Base-by-base conservation (phyloP, 2,113 vertebrate genomes). In the Xenopus borealis region DNA sequence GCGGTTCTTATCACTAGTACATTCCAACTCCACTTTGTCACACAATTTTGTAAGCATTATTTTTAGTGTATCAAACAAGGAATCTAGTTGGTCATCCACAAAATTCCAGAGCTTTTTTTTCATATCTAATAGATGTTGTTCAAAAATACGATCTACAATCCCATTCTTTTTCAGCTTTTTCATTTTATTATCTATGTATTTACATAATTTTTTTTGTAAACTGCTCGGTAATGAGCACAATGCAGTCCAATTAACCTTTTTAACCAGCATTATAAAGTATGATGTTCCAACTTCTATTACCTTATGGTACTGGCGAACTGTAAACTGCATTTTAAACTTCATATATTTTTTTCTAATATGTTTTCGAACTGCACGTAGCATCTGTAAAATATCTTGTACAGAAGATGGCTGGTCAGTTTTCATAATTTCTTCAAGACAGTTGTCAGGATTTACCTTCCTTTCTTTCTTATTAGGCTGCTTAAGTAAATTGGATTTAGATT, bases 61-160 rank as follows among this genome's bases (percentile, higher is more conserved):
- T 70, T 87, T 85, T 70, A 98, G 85, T 64, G 95, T 95, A 78
- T 85, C 90, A 81, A 99, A 95, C 77, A 98, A 85, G 79, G 90
- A 93, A 82, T 99, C 94, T 61, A 99, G 90, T 73, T 97, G 94
- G 5, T 89, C 91, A 69, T 98, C 94, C 9, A 98, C 95, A 89
- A 97, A 97, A 68, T 94, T 94, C 96, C 96, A 99, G 65, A 98
- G 68, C 79, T 95, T 95, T 55, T 94, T 94, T 83, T 99, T 99
- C 83, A 97, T 91, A 82, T 97, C 93, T 40, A 88, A 88, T 0
- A 94, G 88, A 47, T 94, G 94, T 62, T 96, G 95, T 61, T 97
- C 91, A 90, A 99, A 98, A 63, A 99, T 94, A 72, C 91, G 91
- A 71, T 95, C 95, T 45, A 98, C 95, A 72, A 95, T 91, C 4